Conservation (phyloP, 2,888 invertebrate species). For the Euproctis similis region DNA sequence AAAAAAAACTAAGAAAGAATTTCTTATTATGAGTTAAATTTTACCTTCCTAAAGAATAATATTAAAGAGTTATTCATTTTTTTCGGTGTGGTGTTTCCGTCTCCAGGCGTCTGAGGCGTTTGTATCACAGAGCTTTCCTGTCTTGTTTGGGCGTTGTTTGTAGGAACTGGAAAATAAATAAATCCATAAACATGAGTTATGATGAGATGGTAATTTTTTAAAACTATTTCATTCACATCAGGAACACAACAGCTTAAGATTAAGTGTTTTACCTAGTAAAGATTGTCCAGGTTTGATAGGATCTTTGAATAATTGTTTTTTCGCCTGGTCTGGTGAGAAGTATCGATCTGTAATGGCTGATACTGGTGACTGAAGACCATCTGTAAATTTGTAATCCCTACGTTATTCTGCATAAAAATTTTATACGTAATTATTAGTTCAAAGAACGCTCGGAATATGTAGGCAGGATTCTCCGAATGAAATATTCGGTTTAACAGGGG, state of each 20-base stretch:
- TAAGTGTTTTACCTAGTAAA: conserved; percentile 61
- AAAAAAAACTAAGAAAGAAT: too few relatives aligned
- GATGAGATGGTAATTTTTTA: too few relatives aligned
- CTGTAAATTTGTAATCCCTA: too few relatives aligned
- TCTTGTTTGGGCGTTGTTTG: conserved; percentile 30
- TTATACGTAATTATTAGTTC: too few relatives aligned
- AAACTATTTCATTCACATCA: too few relatives aligned
- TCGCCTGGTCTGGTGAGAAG: conserved; percentile 76
- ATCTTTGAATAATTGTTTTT: conserved; percentile 71
- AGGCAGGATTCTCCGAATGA: too few relatives aligned
- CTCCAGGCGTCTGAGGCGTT: conserved; percentile 29
- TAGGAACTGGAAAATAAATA: conserved; percentile 48
- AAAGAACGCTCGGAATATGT: too few relatives aligned
- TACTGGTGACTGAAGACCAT: conserved; percentile 69
- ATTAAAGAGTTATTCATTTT: conserved; percentile 59
- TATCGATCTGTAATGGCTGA: conserved; percentile 79
- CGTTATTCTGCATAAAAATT: too few relatives aligned
- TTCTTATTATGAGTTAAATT: too few relatives aligned
- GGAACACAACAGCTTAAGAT: too few relatives aligned
- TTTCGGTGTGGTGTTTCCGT: conserved; percentile 48
- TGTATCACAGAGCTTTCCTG: conserved; percentile 24
- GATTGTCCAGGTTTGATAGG: conserved; percentile 76
- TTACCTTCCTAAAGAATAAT: conserved; percentile 92
- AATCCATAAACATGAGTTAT: too few relatives aligned
- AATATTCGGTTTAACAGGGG: too few relatives aligned